Evolutionary conservation across 2,888 invertebrate genomes (phyloP).

Genomic region (Acronicta leporina): DNA sequence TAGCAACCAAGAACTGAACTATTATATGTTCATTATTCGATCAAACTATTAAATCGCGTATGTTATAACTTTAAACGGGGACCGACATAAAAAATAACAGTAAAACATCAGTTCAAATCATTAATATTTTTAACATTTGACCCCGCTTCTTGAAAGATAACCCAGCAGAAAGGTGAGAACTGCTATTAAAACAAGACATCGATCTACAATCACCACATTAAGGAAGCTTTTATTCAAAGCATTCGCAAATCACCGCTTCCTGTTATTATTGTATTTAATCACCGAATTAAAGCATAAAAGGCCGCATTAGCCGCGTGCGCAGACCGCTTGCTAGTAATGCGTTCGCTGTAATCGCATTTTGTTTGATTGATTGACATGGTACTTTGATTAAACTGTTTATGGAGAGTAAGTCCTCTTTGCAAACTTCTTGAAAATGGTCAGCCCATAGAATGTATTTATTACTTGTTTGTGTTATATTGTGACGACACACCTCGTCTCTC

Average conservation of each 20-base stretch:
- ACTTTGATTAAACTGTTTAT: conserved; percentile 24
- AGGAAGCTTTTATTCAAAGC: conserved; percentile 31
- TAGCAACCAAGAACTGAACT: too few relatives aligned
- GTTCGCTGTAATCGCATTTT: conserved; percentile 42
- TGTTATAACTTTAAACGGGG: too few relatives aligned
- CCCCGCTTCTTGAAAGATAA: not conserved
- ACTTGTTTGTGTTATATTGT: not conserved
- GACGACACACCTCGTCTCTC: too few relatives aligned
- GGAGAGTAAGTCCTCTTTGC: not conserved
- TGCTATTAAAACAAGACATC: conserved; percentile 12
- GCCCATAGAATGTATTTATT: not conserved
- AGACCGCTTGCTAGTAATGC: conserved; percentile 39
- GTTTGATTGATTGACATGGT: conserved; percentile 35
- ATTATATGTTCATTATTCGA: too few relatives aligned
- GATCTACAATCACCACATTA: conserved; percentile 16
- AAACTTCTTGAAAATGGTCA: too few relatives aligned
- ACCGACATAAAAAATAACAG: not conserved
- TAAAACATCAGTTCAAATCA: not conserved
- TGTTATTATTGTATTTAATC: conserved; percentile 49
- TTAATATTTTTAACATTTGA: not conserved
- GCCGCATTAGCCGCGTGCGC: conserved; percentile 26
- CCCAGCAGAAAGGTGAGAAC: not conserved
- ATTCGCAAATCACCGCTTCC: conserved; percentile 42
- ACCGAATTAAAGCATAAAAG: conserved; percentile 49
- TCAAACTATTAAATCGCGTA: too few relatives aligned